Evolutionary conservation across 2,797 vertebrate genomes (phyloP), one percentile per base, ranked within the genome.

Genomic region (Oophaga sylvatica): DNA sequence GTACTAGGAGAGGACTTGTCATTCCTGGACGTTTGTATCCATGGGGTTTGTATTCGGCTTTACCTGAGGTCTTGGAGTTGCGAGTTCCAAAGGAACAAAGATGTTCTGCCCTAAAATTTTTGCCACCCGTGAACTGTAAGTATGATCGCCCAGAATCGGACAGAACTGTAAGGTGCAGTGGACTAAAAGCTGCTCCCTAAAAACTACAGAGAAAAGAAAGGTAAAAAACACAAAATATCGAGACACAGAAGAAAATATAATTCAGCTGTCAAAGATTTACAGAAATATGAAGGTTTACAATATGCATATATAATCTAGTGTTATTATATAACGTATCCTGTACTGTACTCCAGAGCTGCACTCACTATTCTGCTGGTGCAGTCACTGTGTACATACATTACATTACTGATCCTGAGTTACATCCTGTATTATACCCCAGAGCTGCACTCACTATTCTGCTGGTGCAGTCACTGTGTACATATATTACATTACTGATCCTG

Each of bases 141-240:
- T 10, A 0, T 95, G 95, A 88, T 96, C 95, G 0, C 95, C 95
- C 13, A 96, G 92, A 1, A 92, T 87, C 0, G 94, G 93, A 80
- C 94, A 95, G 80, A 95, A 92, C 88, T 94, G 91, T 3, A 94
- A 83, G 0, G 85, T 87, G 91, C 94, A 91, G 81, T 95, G 95
- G 0, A 94, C 93, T 48, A 88, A 91, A 7, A 96, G 93, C 84
- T 95, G 95, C 48, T 83, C 86, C 0, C 93, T 91, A 84, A 94
- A 95, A 29, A 90, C 95, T 95, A 90, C 35, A 53, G 29, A 78
- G 12, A 19, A 73, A 31, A 65, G 59, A 71, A 20, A 75, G 5
- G 10, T n/a, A 7, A 19, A 26, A 26, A 65, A 26, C 10, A 26
- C 22, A 29, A 20, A 68, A 22, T 63, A 17, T 63, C 5, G 3